phyloP scores from a whole-genome alignment of 2,113 vertebrate genomes.

The Garra rufa region DNA sequence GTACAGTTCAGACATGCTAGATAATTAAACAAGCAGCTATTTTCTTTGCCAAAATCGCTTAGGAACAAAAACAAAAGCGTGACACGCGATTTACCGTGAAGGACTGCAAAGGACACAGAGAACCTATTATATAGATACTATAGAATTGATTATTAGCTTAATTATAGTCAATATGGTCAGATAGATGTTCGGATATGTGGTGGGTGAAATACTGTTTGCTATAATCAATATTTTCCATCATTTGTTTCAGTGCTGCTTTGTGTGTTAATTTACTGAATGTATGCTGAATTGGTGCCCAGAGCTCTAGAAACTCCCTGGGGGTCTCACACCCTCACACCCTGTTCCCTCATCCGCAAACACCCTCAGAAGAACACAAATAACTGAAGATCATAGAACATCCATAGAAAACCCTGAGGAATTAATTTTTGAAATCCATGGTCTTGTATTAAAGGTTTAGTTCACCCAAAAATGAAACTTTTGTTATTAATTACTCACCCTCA shows the following conservation, averaged over 20 bases:
- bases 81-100: neutral
- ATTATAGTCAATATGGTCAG: neutral
- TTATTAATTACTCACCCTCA: too few relatives aligned
- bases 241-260: neutral
- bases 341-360: neutral
- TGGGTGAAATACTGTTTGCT: constrained; percentile 23
- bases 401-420: neutral
- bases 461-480: too few relatives aligned
- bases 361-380: neutral
- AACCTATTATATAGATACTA: too few relatives aligned
- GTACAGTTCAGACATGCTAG: neutral
- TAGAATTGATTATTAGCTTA: neutral
- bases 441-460: neutral
- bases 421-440: neutral
- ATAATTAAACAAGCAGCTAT: neutral
- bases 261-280: neutral
- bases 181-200: neutral
- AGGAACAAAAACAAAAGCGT: neutral
- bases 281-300: neutral
- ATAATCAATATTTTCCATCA: constrained; percentile 15
- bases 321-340: neutral
- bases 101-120: neutral
- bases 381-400: neutral
- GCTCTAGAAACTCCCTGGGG: neutral
- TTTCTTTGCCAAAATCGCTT: neutral